Evolutionary conservation across 2,888 invertebrate genomes (phyloP).

Genomic region (Eilema sororculum): DNA sequence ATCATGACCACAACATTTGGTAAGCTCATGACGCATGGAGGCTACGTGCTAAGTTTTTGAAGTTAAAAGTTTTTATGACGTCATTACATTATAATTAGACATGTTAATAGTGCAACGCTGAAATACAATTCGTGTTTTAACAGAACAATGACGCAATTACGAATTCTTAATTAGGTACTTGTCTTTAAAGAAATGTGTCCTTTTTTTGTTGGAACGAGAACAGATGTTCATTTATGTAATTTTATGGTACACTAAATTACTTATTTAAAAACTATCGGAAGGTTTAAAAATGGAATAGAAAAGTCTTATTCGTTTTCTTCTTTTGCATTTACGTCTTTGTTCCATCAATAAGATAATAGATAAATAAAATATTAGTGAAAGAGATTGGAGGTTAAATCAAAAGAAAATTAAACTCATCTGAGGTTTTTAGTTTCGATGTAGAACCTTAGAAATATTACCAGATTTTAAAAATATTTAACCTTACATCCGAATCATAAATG

Average conservation of each 20-base stretch:
- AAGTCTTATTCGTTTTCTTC: not conserved
- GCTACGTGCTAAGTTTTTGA: constrained; percentile 14
- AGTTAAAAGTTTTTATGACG: not conserved
- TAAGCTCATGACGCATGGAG: constrained; percentile 29
- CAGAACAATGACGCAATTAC: constrained; percentile 4
- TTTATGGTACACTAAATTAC: not conserved
- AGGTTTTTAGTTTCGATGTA: not conserved
- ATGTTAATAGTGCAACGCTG: not conserved
- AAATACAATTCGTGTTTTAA: not conserved
- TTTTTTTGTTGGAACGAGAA: too few relatives aligned
- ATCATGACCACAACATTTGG: constrained; percentile 35
- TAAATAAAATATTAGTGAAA: not conserved
- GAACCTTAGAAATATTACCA: too few relatives aligned
- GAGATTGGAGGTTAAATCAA: not conserved
- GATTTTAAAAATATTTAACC: too few relatives aligned
- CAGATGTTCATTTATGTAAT: not conserved
- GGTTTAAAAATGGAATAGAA: not conserved
- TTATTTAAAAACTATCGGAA: not conserved
- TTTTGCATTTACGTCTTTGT: not conserved
- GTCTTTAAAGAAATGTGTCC: not conserved
- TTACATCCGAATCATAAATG: too few relatives aligned
- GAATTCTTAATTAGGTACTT: not conserved
- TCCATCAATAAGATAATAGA: not conserved
- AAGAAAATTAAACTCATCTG: not conserved
- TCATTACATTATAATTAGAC: not conserved